Percentiles rank a stretch among this genome's conserved stretches.
These are phyloP conservation scores for Zaprionus obscuricornis DNA, from an alignment of 2,888 invertebrate genomes.

Conservation along the genomic window DNA sequence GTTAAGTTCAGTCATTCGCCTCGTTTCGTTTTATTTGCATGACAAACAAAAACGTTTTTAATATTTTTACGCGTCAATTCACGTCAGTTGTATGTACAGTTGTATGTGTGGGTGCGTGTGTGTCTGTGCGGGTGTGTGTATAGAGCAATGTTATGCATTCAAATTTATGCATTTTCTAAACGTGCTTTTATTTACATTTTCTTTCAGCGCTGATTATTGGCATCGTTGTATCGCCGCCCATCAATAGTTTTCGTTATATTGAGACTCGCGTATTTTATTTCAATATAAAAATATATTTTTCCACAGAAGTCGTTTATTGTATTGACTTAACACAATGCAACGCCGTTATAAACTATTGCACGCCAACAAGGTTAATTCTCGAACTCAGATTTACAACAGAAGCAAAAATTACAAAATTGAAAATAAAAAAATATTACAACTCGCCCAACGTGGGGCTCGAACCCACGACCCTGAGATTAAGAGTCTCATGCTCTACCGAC, in stretches of 20 bases:
- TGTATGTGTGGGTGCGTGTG: not conserved
- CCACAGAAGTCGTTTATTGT: constrained; percentile 31
- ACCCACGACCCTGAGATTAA: constrained; percentile 84
- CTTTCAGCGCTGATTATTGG: constrained; percentile 20
- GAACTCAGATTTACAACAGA: not conserved
- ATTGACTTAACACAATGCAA: constrained; percentile 34
- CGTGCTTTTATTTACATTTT: constrained; percentile 59
- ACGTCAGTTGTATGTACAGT: not conserved
- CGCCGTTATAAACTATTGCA: constrained; percentile 42
- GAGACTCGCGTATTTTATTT: constrained; percentile 33
- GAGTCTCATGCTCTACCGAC: constrained; percentile 84
- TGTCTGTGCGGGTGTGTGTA: not conserved
- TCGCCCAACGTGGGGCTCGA: constrained; percentile 83
- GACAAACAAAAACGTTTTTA: constrained; percentile 56
- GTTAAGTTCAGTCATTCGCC: constrained; percentile 74
- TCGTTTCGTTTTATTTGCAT: constrained; percentile 64
- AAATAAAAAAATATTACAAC: constrained; percentile 29
- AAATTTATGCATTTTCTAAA: constrained; percentile 66
- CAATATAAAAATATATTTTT: constrained; percentile 24
- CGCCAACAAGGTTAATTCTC: constrained; percentile 18
- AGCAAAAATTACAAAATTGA: not conserved
- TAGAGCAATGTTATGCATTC: constrained; percentile 50
- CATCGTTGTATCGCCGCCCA: not conserved
- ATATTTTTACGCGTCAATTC: constrained; percentile 26
- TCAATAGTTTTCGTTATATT: constrained; percentile 45